Conservation (phyloP, 2,797 vertebrate species). For the Heliangelus exortis region DNA sequence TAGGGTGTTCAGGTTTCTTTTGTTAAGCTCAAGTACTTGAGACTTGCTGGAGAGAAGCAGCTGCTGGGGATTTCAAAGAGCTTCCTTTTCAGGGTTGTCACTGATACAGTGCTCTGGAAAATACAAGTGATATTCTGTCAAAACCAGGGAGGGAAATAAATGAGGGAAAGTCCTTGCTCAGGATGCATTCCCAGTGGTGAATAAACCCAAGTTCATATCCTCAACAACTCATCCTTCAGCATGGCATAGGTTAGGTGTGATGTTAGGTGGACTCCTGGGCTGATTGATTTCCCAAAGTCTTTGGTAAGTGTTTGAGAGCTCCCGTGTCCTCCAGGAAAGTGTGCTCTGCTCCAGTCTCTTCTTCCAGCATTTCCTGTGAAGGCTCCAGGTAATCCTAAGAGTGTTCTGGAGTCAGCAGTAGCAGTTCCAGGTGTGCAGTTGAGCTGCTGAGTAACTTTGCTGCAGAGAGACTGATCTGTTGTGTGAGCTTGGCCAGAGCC, state of each 20-base stretch:
- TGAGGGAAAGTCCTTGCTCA: not conserved
- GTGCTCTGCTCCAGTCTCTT: rapidly evolving
- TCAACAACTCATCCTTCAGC: not conserved
- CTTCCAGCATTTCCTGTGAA: not conserved
- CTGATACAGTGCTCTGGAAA: not conserved
- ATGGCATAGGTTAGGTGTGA: rapidly evolving
- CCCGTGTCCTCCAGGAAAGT: not conserved
- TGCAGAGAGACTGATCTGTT: not conserved
- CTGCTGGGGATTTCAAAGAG: not conserved
- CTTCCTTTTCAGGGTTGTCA: not conserved
- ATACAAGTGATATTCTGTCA: not conserved
- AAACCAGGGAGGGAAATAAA: not conserved
- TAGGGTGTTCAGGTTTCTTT: not conserved
- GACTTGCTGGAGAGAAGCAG: not conserved
- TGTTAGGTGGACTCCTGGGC: not conserved
- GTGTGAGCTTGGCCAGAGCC: not conserved
- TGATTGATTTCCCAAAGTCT: not conserved
- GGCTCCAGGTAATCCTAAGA: not conserved
- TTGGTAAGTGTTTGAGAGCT: not conserved
- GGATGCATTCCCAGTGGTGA: not conserved
- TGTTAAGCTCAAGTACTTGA: not conserved
- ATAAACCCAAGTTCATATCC: not conserved
- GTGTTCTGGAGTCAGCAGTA: not conserved
- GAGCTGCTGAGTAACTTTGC: not conserved
- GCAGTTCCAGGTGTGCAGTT: not conserved